Percentiles rank a stretch among this genome's conserved stretches.
These are phyloP conservation scores for Phenganax subtilis DNA, from an alignment of 92 coral and sea anemone genomes.

Conservation along the genomic window DNA sequence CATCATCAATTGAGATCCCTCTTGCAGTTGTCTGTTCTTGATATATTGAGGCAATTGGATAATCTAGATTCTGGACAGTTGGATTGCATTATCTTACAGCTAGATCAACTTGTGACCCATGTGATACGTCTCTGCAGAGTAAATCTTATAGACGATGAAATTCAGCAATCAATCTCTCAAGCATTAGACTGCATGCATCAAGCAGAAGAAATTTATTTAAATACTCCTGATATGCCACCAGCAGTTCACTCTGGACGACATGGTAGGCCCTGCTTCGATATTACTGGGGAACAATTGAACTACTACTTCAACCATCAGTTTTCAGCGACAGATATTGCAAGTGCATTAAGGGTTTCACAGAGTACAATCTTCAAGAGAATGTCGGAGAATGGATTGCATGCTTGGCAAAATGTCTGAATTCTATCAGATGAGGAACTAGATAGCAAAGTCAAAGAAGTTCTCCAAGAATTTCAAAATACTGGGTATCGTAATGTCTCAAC, in stretches of 20 bases:
- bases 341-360: conserved; percentile 50
- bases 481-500: conserved; percentile 52
- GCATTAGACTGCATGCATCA: conserved; percentile 30
- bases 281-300: conserved; percentile 34
- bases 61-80: conserved; percentile 46
- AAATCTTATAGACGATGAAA: conserved; percentile 41
- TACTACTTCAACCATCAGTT: conserved; percentile 42
- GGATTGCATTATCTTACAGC: conserved; percentile 38
- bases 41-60: conserved; percentile 40
- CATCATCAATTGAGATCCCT: conserved; percentile 26
- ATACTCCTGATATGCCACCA: conserved; percentile 38
- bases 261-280: conserved; percentile 44
- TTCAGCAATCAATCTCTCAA: conserved; percentile 43
- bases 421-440: conserved; percentile 53
- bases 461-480: conserved; percentile 52
- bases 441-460: conserved; percentile 42
- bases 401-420: conserved; percentile 25
- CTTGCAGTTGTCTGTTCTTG: conserved; percentile 43
- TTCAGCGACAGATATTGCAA: conserved; percentile 45
- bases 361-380: conserved; percentile 51
- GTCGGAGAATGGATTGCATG: conserved; percentile 39
- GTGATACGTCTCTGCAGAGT: conserved; percentile 48
- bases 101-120: conserved; percentile 51
- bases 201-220: conserved; percentile 41
- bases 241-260: conserved; percentile 40